Evolutionary conservation across 2,888 invertebrate species (phyloP), one percentile per base, ranked within the genome.

Genomic region (Drosophila melanosoma): DNA sequence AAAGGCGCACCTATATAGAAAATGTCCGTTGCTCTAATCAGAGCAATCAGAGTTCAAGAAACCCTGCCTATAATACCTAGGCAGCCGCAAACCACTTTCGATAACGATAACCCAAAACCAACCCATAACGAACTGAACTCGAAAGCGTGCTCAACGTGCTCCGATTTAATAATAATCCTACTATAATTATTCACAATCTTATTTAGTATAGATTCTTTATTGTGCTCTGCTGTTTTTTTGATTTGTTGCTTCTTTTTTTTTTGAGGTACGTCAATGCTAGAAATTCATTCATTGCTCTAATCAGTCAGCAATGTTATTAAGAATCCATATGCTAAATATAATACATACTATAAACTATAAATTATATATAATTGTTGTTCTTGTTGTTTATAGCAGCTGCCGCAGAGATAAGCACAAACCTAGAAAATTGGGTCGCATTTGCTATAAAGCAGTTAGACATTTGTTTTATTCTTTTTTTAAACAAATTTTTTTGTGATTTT

Each of bases 361-460:
- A 56, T 17, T 17, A 33, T 52, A 58, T 33, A 49, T 20, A 36
- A 64, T 12, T 67, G 32, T 62, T 59, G 32, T 68, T 68, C 53
- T 61, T 75, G 53, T 63, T 68, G 53, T 35, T 42, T 54, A 48
- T 54, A 60, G 78, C 85, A 85, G 87, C 81, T 80, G 82, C 65
- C 69, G 52, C 26, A 17, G 69, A 76, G 89, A 85, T 85, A 85
- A 89, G 87, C 78, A 36, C 20, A 36, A 49, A 49, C 40, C 62
- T 60, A 76, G 60, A 54, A 79, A 85, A 85, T 88, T 88, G 81
- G 86, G 88, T 88, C 90, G 88, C 90, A 79, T 63, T 89, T 85
- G 87, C 79, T 70, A 80, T 84, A 87, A 87, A 80, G 65, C 70
- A 82, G 89, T 87, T 84, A 89, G 74, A 74, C 76, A 80, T 69